Evolutionary conservation across 2,888 invertebrate genomes (phyloP), one percentile per base, ranked within the genome.

Genomic region (Drosophila flavopinicola): DNA sequence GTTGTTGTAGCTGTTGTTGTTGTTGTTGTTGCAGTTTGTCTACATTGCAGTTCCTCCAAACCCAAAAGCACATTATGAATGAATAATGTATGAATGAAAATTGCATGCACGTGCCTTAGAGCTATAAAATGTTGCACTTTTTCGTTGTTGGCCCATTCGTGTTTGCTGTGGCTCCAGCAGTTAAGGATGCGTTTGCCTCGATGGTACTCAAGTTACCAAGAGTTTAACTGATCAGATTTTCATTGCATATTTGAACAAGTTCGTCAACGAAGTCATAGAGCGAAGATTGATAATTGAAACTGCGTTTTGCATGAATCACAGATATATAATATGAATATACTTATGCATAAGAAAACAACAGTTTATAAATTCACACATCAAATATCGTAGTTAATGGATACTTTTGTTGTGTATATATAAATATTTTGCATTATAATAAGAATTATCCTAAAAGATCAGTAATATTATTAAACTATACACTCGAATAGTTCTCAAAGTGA

Each of bases 1-100:
- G 48, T 24, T 23, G 69, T 45, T 37, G 58, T n/a, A 6, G 45
- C 6, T 30, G 66, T 10, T 37, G 64, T 10, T n/a, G 53, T 9
- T n/a, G 37, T 49, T 32, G 47, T 3, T 47, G 41, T 48, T 54
- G 68, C n/a, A 35, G 70, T 42, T 35, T 75, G 65, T 58, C 71
- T 72, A 47, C 54, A 41, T 41, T 60, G 33, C 52, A 45, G 67
- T 54, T 58, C 53, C 53, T 71, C 59, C 52, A 66, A 78, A 70
- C 64, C 82, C 42, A 67, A 66, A 61, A 61, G 83, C 66, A 74
- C 80, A 85, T 78, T 87, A 84, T 88, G 88, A 87, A 87, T 87
- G 87, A 87, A 88, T 88, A 88, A 88, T 88, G 87, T 84, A 88
- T 88, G 87, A 88, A 88, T 85, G 87, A 87, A 87, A 88, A 88